Conservation (phyloP, 2,888 invertebrate species). For the Ichneumoninae sp. region DNA sequence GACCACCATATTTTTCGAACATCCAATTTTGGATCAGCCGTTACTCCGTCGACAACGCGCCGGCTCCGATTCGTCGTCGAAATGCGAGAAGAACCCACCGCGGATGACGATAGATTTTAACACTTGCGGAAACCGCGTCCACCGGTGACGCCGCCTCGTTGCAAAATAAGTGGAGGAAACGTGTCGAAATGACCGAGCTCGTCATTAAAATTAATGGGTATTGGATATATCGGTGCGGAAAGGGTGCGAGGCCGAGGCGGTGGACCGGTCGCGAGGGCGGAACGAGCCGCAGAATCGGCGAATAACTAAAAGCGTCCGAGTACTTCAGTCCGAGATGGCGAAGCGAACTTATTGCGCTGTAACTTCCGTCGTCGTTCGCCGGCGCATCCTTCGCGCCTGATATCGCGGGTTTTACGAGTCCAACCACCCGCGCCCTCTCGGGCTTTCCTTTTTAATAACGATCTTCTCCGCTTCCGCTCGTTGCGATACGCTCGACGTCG, state of each 20-base stretch:
- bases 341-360: constrained; percentile 31
- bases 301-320: constrained; percentile 36
- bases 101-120: neutral
- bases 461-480: constrained; percentile 22
- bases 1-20: too few relatives aligned
- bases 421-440: constrained; percentile 31
- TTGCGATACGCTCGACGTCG: neutral
- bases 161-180: constrained; percentile 68
- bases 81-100: neutral
- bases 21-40: too few relatives aligned
- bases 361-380: neutral
- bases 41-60: neutral
- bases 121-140: neutral
- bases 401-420: constrained; percentile 36
- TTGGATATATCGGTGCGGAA: constrained; percentile 64
- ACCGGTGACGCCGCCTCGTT: constrained; percentile 65
- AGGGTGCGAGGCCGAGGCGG: neutral
- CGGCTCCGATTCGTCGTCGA: neutral
- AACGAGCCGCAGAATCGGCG: constrained; percentile 42
- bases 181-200: constrained; percentile 70
- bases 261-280: neutral
- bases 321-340: constrained; percentile 49
- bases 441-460: constrained; percentile 55
- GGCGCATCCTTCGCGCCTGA: constrained; percentile 26
- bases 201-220: constrained; percentile 75